These are phyloP conservation scores for Eublepharis macularius DNA, from an alignment of 2,113 vertebrate genomes.

Conservation along the genomic window DNA sequence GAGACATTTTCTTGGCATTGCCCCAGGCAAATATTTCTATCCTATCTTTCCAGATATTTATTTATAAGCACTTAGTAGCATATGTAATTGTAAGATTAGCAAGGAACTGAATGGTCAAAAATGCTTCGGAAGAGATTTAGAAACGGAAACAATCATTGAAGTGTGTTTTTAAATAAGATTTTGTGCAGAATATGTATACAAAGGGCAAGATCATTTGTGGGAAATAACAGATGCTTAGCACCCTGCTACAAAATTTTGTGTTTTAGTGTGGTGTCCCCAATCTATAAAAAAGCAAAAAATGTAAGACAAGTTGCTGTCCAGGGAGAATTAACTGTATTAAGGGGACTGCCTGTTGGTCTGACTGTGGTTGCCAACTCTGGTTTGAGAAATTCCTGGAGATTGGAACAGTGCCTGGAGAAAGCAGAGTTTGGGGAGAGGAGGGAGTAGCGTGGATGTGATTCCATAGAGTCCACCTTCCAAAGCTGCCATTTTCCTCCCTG, in stretches of 20 bases:
- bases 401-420: no score
- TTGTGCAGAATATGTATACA: neutral
- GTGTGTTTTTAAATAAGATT: neutral
- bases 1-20: slow-evolving; percentile 33
- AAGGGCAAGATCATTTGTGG: neutral
- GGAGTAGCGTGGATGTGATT: no score
- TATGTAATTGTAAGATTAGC: slow-evolving; percentile 5
- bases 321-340: no score
- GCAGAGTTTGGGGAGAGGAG: no score
- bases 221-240: neutral
- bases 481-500: no score
- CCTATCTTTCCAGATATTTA: slow-evolving; percentile 3
- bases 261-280: neutral
- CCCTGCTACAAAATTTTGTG: neutral
- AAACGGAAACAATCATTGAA: neutral
- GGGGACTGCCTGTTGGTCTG: no score
- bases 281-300: neutral
- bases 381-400: no score
- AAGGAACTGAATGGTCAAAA: neutral
- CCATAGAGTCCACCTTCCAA: no score
- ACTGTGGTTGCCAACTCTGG: no score
- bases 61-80: neutral
- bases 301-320: no score
- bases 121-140: neutral
- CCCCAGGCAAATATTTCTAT: slow-evolving; percentile 22